Conservation (phyloP, 1,140 invertebrate genomes). For the Drosophila melanogaster region DNA sequence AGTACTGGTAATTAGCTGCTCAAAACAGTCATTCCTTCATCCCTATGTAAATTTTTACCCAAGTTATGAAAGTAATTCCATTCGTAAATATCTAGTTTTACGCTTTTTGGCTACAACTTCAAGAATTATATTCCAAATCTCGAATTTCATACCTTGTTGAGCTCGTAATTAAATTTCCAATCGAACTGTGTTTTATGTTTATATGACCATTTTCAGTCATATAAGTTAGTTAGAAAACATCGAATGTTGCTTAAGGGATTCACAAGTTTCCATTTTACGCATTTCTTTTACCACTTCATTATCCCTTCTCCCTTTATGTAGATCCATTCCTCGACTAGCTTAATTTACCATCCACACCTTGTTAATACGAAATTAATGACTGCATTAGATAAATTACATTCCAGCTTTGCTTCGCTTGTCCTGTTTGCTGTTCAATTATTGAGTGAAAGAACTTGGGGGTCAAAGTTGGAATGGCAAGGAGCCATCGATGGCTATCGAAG, state of each 20-base stretch:
- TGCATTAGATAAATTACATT: constrained; percentile 79
- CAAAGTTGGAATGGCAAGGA: constrained; percentile 36
- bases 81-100: too few species aligned
- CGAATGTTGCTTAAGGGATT: background rate
- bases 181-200: too few species aligned
- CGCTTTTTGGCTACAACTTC: too few species aligned
- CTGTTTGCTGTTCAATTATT: constrained; percentile 55
- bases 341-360: constrained; percentile 71
- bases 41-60: too few species aligned
- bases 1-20: too few species aligned
- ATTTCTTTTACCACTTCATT: background rate
- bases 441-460: constrained; percentile 37
- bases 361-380: constrained; percentile 81
- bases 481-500: constrained; percentile 63
- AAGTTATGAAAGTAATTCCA: too few species aligned
- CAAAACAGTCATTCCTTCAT: too few species aligned
- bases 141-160: too few species aligned
- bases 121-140: too few species aligned
- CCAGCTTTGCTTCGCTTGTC: constrained; percentile 17
- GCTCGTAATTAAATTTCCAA: too few species aligned
- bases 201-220: too few species aligned
- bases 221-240: too few species aligned
- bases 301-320: background rate
- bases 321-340: constrained; percentile 8
- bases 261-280: background rate